Percentiles rank a stretch among this genome's conserved stretches.
Evolutionary conservation across 2,113 vertebrate species (phyloP).

Genomic region (Atractosteus spatula): DNA sequence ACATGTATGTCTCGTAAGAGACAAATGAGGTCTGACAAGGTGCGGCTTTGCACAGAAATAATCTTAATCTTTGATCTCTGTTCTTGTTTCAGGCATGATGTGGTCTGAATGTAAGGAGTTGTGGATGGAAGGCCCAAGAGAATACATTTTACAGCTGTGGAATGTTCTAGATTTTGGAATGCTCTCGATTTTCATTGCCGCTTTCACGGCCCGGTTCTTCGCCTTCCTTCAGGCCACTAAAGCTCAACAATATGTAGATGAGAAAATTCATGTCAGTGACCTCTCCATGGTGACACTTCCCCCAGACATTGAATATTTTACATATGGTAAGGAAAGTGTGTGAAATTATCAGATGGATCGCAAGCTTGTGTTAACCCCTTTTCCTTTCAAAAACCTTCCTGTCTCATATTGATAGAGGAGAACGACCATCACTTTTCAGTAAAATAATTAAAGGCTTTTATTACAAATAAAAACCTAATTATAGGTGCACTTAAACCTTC

Average conservation of each 20-base stretch:
- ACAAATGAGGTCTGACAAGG: too few species aligned
- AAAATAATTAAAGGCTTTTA: too few species aligned
- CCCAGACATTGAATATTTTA: constrained; percentile 82
- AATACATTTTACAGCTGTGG: constrained; percentile 84
- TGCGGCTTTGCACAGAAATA: too few species aligned
- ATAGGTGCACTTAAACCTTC: too few species aligned
- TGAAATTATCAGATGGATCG: neutral
- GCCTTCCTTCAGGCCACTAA: constrained; percentile 81
- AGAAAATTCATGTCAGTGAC: constrained; percentile 69
- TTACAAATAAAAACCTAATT: too few species aligned
- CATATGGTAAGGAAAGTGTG: constrained; percentile 67
- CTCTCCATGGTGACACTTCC: constrained; percentile 77
- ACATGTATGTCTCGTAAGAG: too few species aligned
- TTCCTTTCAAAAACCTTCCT: too few species aligned
- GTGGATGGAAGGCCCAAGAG: constrained; percentile 82
- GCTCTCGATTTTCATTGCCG: constrained; percentile 85
- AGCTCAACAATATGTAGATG: constrained; percentile 83
- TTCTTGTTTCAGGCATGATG: constrained; percentile 77
- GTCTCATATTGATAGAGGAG: too few species aligned
- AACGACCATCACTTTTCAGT: too few species aligned
- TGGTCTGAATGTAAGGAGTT: constrained; percentile 89
- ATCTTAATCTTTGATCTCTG: neutral
- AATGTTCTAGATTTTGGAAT: constrained; percentile 86
- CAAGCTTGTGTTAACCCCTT: too few species aligned
- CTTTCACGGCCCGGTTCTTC: constrained; percentile 80